These are phyloP conservation scores for Drosophila borborema DNA, from an alignment of 2,888 invertebrate genomes.

Conservation along the genomic window DNA sequence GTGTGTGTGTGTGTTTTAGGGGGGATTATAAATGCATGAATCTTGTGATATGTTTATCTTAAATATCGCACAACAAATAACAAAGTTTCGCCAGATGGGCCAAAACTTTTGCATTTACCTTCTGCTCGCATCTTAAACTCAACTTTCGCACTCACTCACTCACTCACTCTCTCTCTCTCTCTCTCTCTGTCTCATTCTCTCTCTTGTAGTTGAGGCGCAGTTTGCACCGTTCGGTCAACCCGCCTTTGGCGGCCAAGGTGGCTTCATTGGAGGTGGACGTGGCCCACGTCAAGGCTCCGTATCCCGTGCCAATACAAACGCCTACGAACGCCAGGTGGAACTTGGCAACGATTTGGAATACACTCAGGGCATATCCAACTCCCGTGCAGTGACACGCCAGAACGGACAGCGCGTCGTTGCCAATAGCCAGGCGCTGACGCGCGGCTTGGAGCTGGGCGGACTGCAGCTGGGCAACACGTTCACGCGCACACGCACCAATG, in stretches of 20 bases:
- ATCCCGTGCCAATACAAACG: slow-evolving; percentile 76
- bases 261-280: slow-evolving; percentile 29
- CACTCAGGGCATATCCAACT: slow-evolving; percentile 72
- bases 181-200: not conserved
- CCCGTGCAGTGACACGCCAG: slow-evolving; percentile 77
- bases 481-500: slow-evolving; percentile 72
- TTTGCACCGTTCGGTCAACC: slow-evolving; percentile 36
- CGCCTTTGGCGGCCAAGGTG: slow-evolving; percentile 25
- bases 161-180: not conserved
- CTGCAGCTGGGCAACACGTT: slow-evolving; percentile 82
- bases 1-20: not conserved
- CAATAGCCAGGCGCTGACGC: slow-evolving; percentile 73
- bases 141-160: not conserved
- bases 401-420: slow-evolving; percentile 73
- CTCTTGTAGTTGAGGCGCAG: slow-evolving; percentile 59
- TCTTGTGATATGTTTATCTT: slow-evolving; percentile 62
- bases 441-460: slow-evolving; percentile 78
- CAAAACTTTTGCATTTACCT: slow-evolving; percentile 52
- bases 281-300: slow-evolving; percentile 70
- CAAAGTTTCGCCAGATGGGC: slow-evolving; percentile 54
- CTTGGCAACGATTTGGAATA: slow-evolving; percentile 69
- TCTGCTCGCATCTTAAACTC: slow-evolving; percentile 1
- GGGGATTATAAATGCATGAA: slow-evolving; percentile 56
- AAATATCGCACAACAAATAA: slow-evolving; percentile 64
- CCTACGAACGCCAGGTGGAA: slow-evolving; percentile 74